These are phyloP conservation scores for Paradoxurus hermaphroditus DNA, from an alignment of 2,113 vertebrate species.

Conservation along the genomic window DNA sequence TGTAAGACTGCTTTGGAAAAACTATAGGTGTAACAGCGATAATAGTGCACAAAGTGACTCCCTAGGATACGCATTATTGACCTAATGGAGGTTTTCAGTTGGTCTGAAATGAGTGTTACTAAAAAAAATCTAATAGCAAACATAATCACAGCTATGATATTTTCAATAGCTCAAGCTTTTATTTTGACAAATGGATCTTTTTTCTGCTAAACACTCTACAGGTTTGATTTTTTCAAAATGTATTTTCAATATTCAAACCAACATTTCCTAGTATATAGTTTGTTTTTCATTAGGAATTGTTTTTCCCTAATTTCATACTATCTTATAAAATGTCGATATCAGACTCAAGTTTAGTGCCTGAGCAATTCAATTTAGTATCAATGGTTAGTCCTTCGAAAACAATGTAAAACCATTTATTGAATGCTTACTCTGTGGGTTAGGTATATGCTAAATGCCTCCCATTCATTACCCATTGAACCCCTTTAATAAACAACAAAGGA, in stretches of 20 bases:
- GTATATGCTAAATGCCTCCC: neutral
- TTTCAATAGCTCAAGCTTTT: conserved; percentile 22
- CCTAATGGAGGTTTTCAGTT: neutral
- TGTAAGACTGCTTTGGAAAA: neutral
- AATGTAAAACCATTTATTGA: neutral
- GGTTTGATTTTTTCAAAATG: neutral
- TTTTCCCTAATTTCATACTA: neutral
- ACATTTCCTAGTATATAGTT: neutral
- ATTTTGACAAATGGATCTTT: neutral
- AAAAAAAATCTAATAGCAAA: neutral
- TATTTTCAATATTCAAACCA: neutral
- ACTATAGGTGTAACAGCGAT: neutral
- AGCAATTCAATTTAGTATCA: neutral
- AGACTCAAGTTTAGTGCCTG: neutral
- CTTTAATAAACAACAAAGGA: neutral
- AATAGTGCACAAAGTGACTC: neutral
- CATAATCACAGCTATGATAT: neutral
- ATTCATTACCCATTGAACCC: neutral
- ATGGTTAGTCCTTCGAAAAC: neutral
- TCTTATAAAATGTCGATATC: neutral
- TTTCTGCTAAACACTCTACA: neutral
- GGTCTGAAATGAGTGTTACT: neutral
- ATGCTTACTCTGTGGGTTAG: neutral
- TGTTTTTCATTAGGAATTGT: neutral
- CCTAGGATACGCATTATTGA: neutral